phyloP scores from a whole-genome alignment of 2,113 vertebrate genomes.

The Nestor notabilis region DNA sequence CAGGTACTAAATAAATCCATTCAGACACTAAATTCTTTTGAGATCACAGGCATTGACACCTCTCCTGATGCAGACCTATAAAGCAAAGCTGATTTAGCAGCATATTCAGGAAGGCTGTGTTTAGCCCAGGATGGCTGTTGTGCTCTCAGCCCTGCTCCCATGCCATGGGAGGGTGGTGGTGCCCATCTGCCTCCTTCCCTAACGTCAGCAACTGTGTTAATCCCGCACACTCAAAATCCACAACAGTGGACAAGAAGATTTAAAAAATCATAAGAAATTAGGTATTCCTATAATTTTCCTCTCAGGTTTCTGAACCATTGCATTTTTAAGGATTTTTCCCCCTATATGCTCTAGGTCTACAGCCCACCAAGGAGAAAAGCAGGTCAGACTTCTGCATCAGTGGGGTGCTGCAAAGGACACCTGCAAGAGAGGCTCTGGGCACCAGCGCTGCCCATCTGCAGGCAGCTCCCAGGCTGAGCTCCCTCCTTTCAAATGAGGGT shows the following conservation, averaged over 20 bases:
- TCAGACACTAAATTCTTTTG: background rate
- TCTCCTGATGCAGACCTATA: background rate
- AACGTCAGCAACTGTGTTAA: background rate
- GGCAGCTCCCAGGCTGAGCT: background rate
- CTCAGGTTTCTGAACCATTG: background rate
- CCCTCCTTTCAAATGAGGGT: fast-evolving
- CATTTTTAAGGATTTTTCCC: background rate
- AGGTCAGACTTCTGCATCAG: background rate
- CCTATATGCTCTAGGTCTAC: background rate
- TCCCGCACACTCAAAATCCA: background rate
- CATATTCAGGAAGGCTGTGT: background rate
- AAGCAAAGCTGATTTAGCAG: background rate
- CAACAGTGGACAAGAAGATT: background rate
- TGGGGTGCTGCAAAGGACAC: background rate
- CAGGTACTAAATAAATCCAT: background rate
- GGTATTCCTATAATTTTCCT: background rate
- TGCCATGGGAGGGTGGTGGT: background rate
- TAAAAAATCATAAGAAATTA: background rate
- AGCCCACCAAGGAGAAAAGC: background rate
- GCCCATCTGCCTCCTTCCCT: background rate
- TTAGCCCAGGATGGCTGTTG: background rate
- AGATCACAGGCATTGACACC: background rate
- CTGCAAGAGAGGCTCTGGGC: fast-evolving
- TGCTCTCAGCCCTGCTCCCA: background rate
- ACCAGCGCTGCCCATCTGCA: background rate